phyloP scores from a whole-genome alignment of 2,797 vertebrate species.

The Pristis pectinata region DNA sequence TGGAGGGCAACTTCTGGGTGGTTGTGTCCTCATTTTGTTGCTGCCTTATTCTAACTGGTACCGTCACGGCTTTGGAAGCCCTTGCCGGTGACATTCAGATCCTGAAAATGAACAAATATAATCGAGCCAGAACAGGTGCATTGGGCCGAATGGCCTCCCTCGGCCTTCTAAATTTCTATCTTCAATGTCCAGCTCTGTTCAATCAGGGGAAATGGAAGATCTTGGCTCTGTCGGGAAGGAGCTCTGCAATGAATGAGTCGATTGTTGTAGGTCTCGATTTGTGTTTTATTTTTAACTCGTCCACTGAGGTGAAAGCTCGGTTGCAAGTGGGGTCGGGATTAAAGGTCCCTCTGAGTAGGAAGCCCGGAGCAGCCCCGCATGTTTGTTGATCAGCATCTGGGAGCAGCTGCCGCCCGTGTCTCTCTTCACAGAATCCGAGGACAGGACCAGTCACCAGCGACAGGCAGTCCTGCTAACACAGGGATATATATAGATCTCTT shows the following conservation, averaged over 20 bases:
- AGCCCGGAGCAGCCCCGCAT: neutral
- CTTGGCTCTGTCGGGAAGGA: neutral
- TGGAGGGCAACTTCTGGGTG: no score
- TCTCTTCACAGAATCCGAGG: neutral
- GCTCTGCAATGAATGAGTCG: neutral
- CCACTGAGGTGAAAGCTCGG: neutral
- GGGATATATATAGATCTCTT: conserved; percentile 3
- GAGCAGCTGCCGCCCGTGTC: neutral
- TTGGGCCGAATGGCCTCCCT: neutral
- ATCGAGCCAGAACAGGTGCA: neutral
- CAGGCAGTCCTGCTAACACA: neutral
- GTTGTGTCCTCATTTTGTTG: no score
- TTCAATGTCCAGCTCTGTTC: no score
- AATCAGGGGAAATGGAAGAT: no score
- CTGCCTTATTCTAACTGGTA: no score
- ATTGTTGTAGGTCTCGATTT: neutral
- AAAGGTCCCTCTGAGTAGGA: neutral
- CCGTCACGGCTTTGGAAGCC: no score
- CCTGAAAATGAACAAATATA: no score
- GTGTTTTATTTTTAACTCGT: neutral
- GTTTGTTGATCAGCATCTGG: neutral
- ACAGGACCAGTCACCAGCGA: neutral
- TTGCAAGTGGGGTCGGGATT: neutral
- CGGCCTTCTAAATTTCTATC: neutral
- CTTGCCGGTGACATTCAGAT: no score